A percentile compares a stretch with the other conserved stretches of the same genome.
These are phyloP conservation scores for Aelia acuminata DNA, from an alignment of 2,888 invertebrate species.

Conservation along the genomic window DNA sequence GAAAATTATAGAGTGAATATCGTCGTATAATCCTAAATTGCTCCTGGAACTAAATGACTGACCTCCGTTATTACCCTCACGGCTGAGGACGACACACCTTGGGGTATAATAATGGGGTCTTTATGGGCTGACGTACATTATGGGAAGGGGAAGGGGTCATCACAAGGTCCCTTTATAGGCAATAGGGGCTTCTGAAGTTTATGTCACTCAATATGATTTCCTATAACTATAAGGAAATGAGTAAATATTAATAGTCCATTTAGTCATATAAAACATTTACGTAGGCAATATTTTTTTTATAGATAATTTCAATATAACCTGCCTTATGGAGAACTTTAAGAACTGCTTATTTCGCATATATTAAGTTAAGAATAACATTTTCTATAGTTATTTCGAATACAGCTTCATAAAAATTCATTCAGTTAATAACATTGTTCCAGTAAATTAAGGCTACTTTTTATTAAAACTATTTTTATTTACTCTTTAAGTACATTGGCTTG, in stretches of 20 bases:
- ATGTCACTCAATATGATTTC: background rate
- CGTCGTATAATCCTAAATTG: background rate
- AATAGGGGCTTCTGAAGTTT: background rate
- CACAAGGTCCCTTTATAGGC: slow-evolving; percentile 6
- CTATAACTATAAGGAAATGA: background rate
- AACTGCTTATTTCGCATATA: no score
- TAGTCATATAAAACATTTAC: background rate
- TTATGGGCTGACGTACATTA: background rate
- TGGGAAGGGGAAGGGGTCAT: slow-evolving; percentile 8
- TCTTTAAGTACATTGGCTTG: no score
- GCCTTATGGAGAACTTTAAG: no score
- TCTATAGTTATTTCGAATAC: no score
- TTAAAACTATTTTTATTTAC: no score
- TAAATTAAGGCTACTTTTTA: no score
- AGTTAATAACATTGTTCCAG: no score
- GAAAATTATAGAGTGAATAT: background rate
- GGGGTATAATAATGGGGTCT: slow-evolving; percentile 26
- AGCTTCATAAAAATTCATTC: no score
- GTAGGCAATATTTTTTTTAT: no score
- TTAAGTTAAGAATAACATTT: no score
- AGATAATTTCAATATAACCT: background rate
- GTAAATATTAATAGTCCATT: background rate
- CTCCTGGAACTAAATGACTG: background rate
- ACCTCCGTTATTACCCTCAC: background rate
- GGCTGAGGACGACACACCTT: slow-evolving; percentile 19